A percentile compares a stretch with the other conserved stretches of the same genome.
These are phyloP conservation scores for Danio aesculapii DNA, from an alignment of 2,797 vertebrate species.

Conservation along the genomic window DNA sequence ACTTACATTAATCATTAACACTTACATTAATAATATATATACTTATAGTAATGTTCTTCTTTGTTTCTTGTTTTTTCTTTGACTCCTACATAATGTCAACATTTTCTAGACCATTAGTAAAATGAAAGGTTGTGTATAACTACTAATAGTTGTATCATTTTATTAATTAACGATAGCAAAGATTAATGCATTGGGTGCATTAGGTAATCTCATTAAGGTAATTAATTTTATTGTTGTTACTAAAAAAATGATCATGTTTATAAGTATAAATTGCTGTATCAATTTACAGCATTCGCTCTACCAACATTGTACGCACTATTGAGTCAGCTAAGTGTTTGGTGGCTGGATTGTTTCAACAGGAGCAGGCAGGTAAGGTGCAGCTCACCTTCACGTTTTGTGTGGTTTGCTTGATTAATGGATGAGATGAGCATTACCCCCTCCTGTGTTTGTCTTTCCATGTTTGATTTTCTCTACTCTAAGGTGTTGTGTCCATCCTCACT, in stretches of 20 bases:
- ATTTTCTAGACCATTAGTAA: no score
- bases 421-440: neutral
- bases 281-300: slow-evolving; percentile 87
- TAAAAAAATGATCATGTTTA: neutral
- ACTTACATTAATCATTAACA: neutral
- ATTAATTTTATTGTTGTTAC: neutral
- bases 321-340: slow-evolving; percentile 93
- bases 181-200: no score
- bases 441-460: slow-evolving; percentile 25
- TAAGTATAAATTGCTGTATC: slow-evolving; percentile 10
- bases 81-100: no score
- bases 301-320: slow-evolving; percentile 93
- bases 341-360: slow-evolving; percentile 90
- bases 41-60: no score
- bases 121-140: no score
- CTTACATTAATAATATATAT: no score
- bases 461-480: slow-evolving; percentile 68
- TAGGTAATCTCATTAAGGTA: neutral
- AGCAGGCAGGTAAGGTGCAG: slow-evolving; percentile 84
- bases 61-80: no score
- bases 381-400: neutral
- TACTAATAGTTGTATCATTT: no score
- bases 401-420: slow-evolving; percentile 6
- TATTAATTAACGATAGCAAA: no score
- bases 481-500: slow-evolving; percentile 84